A percentile compares a stretch with the other conserved stretches of the same genome.
Conservation (phyloP, 2,888 invertebrate genomes). For the Rapana venosa region DNA sequence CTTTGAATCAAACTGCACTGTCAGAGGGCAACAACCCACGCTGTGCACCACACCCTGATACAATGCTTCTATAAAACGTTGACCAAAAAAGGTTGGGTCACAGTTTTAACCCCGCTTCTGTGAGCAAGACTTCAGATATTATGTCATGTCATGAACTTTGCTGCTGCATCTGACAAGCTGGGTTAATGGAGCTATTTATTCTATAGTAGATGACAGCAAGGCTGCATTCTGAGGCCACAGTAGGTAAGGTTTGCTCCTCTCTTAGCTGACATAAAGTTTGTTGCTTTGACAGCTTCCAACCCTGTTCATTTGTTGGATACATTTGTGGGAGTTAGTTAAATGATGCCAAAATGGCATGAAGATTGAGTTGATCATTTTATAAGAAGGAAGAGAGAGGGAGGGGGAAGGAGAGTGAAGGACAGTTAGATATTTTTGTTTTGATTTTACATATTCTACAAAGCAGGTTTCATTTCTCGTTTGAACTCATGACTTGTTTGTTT, state of each 20-base stretch:
- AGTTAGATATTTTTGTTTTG: too few relatives aligned
- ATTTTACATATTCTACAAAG: too few relatives aligned
- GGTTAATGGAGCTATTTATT: neutral
- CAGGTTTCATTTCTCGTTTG: too few relatives aligned
- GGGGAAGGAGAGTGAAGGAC: too few relatives aligned
- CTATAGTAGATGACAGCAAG: neutral
- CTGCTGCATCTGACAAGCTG: neutral
- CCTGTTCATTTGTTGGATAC: too few relatives aligned
- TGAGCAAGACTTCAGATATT: neutral
- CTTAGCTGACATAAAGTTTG: too few relatives aligned
- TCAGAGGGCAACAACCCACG: neutral
- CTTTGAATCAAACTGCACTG: neutral
- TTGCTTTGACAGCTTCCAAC: too few relatives aligned
- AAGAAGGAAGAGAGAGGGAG: too few relatives aligned
- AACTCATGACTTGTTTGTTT: too few relatives aligned
- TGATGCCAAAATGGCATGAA: neutral
- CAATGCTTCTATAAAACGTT: neutral
- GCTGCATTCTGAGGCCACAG: neutral
- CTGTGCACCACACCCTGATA: neutral
- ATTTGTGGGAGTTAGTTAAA: too few relatives aligned
- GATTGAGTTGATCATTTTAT: too few relatives aligned
- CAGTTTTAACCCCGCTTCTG: neutral
- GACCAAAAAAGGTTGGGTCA: neutral
- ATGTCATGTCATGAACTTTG: neutral
- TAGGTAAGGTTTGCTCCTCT: neutral